Conservation (phyloP, 2,797 vertebrate species). For the Chromis chromis region DNA sequence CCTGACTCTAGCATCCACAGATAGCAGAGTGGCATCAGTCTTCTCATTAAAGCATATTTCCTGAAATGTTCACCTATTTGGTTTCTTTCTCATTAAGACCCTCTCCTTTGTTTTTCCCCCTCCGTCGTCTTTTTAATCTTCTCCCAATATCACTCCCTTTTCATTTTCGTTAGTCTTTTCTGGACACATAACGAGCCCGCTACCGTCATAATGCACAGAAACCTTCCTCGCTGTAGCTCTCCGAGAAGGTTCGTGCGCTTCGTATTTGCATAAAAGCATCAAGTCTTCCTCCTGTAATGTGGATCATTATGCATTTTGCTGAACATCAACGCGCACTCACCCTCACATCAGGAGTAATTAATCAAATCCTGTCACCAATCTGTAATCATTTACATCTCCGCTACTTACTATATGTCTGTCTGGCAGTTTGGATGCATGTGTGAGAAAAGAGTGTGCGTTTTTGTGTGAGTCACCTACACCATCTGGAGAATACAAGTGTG, state of each 20-base stretch:
- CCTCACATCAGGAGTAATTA: constrained; percentile 80
- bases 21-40: constrained; percentile 1
- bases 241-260: constrained; percentile 25
- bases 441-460: constrained; percentile 34
- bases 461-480: constrained; percentile 80
- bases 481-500: constrained; percentile 83
- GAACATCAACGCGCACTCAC: constrained; percentile 55
- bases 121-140: neutral
- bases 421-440: constrained; percentile 61
- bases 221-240: constrained; percentile 18
- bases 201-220: constrained; percentile 15
- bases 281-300: constrained; percentile 37
- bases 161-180: neutral
- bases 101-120: neutral
- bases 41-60: neutral
- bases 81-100: constrained; percentile 10
- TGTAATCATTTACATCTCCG: constrained; percentile 81
- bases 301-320: constrained; percentile 67
- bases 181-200: constrained; percentile 16
- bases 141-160: neutral
- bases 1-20: constrained; percentile 4
- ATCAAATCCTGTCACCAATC: constrained; percentile 83
- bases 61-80: neutral
- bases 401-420: constrained; percentile 72
- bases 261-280: constrained; percentile 47